Evolutionary conservation across 2,113 vertebrate genomes (phyloP), one percentile per base, ranked within the genome.

Genomic region (Sphaerodactylus townsendi): DNA sequence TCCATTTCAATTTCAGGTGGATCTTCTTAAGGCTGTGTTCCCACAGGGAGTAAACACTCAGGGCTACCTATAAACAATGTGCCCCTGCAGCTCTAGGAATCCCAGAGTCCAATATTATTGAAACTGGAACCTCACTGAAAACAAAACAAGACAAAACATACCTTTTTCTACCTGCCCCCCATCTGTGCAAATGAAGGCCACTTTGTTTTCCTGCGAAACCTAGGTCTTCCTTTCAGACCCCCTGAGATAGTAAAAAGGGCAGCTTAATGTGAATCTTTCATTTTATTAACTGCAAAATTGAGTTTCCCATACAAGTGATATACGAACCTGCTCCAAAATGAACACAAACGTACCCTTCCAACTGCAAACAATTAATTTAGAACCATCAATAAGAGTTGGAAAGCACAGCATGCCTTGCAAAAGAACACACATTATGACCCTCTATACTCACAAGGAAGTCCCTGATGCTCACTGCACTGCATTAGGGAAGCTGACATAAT

Each of bases 231-330:
- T 23, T 23, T 65, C 87, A 82, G 56, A 82, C 50, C 77, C 84
- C 86, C 77, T 93, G 84, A 95, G 92, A 88, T 91, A 92, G 72
- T 85, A 94, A 94, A 39, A 82, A 10, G 25, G 82, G 90, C 92
- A 93, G 75, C 80, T 88, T 84, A 28, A 90, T 73, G 84, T 21
- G 82, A 82, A 77, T 88, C 86, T 85, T 77, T 46, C 78, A 86
- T 85, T 83, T 37, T 28, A 85, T 87, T 37, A 33, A 87, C 71
- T 92, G 90, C 79, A 90, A 25, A 88, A 0, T 14, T 72, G 91
- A 91, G 41, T 83, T 92, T 84, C 21, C 66, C 72, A 82, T 48
- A 86, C 37, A 37, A 46, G 83, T 90, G 85, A 41, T 72, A 7
- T 30, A 85, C 35, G 39, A 71, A 92, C 84, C 77, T 84, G 88